Evolutionary conservation across 2,797 vertebrate species (phyloP), one percentile per base, ranked within the genome.

Genomic region (Onychomys leucogaster): DNA sequence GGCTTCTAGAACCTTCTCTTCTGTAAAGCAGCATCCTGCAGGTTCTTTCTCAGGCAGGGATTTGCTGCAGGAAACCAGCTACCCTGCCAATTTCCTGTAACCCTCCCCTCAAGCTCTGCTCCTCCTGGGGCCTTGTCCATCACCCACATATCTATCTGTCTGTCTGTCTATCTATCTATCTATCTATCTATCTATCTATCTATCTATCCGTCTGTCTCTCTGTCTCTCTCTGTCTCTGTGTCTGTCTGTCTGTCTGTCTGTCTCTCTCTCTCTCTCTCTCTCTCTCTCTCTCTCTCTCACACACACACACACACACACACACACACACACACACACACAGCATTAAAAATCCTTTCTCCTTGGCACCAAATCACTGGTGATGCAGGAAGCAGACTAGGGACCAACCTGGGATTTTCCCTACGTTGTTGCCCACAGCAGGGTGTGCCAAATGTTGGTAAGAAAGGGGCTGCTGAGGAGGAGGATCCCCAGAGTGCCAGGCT

Each of bases 341-440:
- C 89, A 73, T 63, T 85, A 67, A 69, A 92, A 61, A 84, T 34
- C 63, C 82, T 37, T 75, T 67, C 83, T 91, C 65, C 10, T 32
- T 75, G 85, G 93, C 92, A 89, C 37, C 0, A 4, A 57, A 43
- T 95, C 52, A 75, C 94, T 75, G 71, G 71, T 69, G 80, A 71
- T 84, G 55, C 76, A 49, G 1, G 4, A 90, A 90, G 75, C 71
- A 59, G 76, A 90, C 57, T 46, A 57, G 97, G 95, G 96, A 83
- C 82, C 86, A 81, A 32, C 80, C 77, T 57, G 59, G 80, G 89
- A 82, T 71, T 81, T 71, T 59, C 91, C 85, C 63, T 27, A 1
- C 77, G 52, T 52, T 67, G 32, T 55, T 46, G 83, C 69, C 88
- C 83, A 59, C 46, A 85, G n/a, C 77, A 57, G 29, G 19, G 19